phyloP scores from a whole-genome alignment of 2,113 vertebrate genomes.

The Osmerus mordax region DNA sequence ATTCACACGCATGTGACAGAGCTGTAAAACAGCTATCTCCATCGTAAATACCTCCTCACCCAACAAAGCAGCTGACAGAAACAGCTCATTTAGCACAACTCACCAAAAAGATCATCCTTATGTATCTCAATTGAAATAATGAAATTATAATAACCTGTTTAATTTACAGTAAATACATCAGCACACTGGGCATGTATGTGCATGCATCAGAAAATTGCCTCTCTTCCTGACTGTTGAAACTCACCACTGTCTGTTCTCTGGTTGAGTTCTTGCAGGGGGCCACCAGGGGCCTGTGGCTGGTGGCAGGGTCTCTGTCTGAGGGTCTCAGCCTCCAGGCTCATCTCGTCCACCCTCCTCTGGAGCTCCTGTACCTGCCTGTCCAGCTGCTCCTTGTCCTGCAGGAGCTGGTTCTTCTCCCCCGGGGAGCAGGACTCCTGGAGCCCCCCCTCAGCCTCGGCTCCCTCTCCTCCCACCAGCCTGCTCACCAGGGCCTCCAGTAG shows the following conservation, averaged over 20 bases:
- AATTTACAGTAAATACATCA: no score
- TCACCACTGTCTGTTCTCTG: constrained; percentile 45
- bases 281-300: constrained; percentile 22
- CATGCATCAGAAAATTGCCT: no score
- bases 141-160: no score
- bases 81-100: no score
- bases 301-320: constrained; percentile 50
- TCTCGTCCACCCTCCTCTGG: constrained; percentile 49
- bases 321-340: constrained; percentile 49
- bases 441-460: neutral
- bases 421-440: constrained; percentile 43
- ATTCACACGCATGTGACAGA: constrained; percentile 29
- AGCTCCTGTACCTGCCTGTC: constrained; percentile 53
- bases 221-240: constrained; percentile 9
- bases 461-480: constrained; percentile 26
- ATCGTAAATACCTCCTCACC: constrained; percentile 50
- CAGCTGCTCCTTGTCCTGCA: constrained; percentile 54
- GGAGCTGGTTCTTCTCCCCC: constrained; percentile 53
- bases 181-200: no score
- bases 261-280: constrained; percentile 21
- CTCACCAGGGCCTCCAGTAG: constrained; percentile 59
- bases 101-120: no score
- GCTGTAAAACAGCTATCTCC: constrained; percentile 31
- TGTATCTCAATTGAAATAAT: no score
- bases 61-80: constrained; percentile 9